Evolutionary conservation across 2,113 vertebrate genomes (phyloP).

Genomic region (Chaetodon auriga): DNA sequence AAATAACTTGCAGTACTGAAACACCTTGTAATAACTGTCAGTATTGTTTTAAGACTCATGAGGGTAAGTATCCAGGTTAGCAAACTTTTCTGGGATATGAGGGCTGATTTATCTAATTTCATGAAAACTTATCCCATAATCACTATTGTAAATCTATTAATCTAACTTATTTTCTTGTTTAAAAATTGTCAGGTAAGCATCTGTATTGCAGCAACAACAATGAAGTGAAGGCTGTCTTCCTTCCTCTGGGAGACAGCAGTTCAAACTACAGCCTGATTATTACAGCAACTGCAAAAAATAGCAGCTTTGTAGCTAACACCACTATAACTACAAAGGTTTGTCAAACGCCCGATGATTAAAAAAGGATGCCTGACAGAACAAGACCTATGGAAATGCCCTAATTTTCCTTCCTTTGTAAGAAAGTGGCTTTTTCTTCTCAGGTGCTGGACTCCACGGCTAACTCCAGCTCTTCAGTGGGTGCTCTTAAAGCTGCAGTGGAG

Average conservation of each 20-base stretch:
- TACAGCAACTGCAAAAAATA: constrained; percentile 78
- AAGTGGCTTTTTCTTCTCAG: constrained; percentile 67
- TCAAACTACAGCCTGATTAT: constrained; percentile 80
- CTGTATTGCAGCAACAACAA: constrained; percentile 83
- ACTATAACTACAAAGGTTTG: constrained; percentile 71
- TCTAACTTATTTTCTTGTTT: neutral
- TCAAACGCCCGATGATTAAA: neutral
- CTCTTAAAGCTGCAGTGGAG: constrained; percentile 76
- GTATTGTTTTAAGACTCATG: constrained; percentile 86
- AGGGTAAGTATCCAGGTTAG: constrained; percentile 55
- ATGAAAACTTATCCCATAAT: no score
- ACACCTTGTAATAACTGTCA: constrained; percentile 72
- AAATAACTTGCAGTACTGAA: constrained; percentile 80
- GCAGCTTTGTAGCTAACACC: constrained; percentile 49
- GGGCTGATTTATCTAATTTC: neutral
- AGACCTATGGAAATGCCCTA: neutral
- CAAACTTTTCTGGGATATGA: neutral
- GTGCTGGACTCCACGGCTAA: constrained; percentile 71
- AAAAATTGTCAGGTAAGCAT: constrained; percentile 79
- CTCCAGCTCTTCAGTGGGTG: constrained; percentile 44
- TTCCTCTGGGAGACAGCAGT: constrained; percentile 86
- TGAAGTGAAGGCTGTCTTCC: constrained; percentile 81
- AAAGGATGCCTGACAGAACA: neutral
- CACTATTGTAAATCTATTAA: neutral
- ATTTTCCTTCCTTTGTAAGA: neutral